Conservation (phyloP, 1,140 invertebrate species). For the Conus betulinus region DNA sequence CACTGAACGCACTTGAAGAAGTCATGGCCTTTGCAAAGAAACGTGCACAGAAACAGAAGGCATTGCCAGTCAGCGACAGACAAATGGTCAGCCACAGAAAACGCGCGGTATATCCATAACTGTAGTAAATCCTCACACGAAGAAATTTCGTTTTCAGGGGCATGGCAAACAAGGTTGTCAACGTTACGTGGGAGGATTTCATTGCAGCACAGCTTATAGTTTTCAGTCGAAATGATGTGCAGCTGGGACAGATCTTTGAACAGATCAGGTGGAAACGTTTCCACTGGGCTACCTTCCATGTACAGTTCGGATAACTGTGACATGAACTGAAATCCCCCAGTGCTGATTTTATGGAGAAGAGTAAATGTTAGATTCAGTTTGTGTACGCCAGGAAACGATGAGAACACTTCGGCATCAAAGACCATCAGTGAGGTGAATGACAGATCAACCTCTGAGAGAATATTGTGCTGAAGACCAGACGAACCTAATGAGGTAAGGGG, state of each 20-base stretch:
- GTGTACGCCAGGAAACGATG: conserved; percentile 7
- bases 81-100: conserved; percentile 48
- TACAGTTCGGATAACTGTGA: not conserved
- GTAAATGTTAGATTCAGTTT: not conserved
- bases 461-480: not conserved
- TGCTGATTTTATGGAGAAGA: not conserved
- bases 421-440: not conserved
- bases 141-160: conserved; percentile 47
- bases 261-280: not conserved
- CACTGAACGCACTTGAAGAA: conserved; percentile 29
- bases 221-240: conserved; percentile 34
- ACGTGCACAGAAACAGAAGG: conserved; percentile 28
- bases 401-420: conserved; percentile 11
- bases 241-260: not conserved
- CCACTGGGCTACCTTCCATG: not conserved
- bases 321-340: not conserved
- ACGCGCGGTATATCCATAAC: conserved; percentile 35
- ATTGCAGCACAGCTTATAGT: conserved; percentile 49
- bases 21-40: not conserved
- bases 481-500: not conserved
- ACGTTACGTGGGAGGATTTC: conserved; percentile 34
- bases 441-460: conserved; percentile 12
- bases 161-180: not conserved
- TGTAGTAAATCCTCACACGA: conserved; percentile 53
- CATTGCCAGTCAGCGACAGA: conserved; percentile 50